Conservation (phyloP, 2,113 vertebrate genomes). For the Ia io region DNA sequence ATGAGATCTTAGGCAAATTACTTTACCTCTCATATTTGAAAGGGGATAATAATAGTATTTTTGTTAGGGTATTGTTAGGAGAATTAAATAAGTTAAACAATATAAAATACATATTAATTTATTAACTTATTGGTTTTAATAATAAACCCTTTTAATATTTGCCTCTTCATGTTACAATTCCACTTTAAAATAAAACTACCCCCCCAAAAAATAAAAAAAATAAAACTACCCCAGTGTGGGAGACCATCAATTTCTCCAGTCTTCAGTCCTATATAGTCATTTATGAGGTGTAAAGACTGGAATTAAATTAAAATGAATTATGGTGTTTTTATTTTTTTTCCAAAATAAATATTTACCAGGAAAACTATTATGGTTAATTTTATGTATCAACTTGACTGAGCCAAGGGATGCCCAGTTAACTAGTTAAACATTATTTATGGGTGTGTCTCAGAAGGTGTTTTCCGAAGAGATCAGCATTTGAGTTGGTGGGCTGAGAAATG, state of each 20-base stretch:
- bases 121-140: not conserved
- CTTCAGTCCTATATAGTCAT: not conserved
- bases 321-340: not conserved
- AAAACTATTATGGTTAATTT: not conserved
- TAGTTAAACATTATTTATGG: not conserved
- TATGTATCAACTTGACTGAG: not conserved
- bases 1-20: not conserved
- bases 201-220: not conserved
- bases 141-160: not conserved
- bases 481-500: not conserved
- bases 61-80: not conserved
- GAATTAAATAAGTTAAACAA: constrained; percentile 1
- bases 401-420: not conserved
- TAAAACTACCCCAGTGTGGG: not conserved
- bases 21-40: not conserved
- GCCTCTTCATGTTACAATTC: not conserved
- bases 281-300: not conserved
- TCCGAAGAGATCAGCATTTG: not conserved
- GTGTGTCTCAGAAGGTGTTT: not conserved
- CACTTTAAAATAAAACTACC: constrained; percentile 1
- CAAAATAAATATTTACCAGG: constrained; percentile 26
- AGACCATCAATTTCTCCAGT: not conserved
- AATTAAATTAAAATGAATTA: constrained; percentile 23
- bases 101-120: not conserved
- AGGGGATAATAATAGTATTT: not conserved